Base-by-base conservation (phyloP, 2,113 vertebrate genomes). In the Phrynocephalus versicolor region DNA sequence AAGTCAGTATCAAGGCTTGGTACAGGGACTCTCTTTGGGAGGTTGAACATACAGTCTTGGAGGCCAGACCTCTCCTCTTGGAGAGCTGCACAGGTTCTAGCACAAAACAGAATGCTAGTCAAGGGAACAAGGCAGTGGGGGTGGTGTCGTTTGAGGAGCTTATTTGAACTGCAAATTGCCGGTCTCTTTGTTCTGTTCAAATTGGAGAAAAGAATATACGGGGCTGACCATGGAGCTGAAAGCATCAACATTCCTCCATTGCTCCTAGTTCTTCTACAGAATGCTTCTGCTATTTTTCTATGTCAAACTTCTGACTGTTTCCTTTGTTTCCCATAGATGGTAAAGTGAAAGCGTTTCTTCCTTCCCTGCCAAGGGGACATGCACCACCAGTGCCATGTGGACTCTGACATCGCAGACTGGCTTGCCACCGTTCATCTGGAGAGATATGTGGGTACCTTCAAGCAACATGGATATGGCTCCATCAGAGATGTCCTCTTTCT, bases 351-450 rank as follows among this genome's bases (percentile, higher is more conserved):
- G 71, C 64, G 60, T 16, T 39, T 1, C 0, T 35, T 0, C 58
- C 37, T 70, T 35, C 37, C 81, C 39, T 82, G 0, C 73, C 6
- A 0, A 87, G 88, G 89, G 92, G 93, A 92, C 91, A 94, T 95
- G 94, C 92, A 87, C 92, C 89, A 87, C 4, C 84, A 7, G 37
- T 91, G 85, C 0, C 0, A 62, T 21, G 91, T 92, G 92, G 86
- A 94, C 76, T 70, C 96, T 0, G 95, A 98, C 85, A 97, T 98
- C 77, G 95, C 97, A 90, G 97, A 97, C 83, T 97, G 99, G 95
- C 95, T 99, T 89, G 90, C 95, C 78, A 95, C 91, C 65, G 98
- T 99, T 89, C 98, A 98, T 88, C 91, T 99, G 93, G 97, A 99
- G 93, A 97, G 96, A 93, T 99, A 99, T 93, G 94, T 92, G 83